phyloP scores from a whole-genome alignment of 2,797 vertebrate species.

The Gadopsis bispinosus region DNA sequence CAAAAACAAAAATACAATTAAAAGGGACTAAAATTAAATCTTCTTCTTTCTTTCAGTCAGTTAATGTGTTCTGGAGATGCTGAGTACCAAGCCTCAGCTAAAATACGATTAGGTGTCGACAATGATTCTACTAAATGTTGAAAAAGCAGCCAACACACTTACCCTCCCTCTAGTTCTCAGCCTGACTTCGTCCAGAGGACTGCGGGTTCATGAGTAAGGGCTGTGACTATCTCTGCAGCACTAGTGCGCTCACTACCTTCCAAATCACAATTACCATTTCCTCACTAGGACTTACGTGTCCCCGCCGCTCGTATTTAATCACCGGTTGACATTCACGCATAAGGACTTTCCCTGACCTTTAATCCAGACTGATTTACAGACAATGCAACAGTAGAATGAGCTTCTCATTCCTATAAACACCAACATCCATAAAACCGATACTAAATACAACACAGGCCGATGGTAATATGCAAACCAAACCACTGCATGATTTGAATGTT shows the following conservation, averaged over 20 bases:
- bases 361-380: not conserved
- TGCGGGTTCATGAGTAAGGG: not conserved
- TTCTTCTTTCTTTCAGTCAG: not conserved
- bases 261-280: not conserved
- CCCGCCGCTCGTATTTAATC: not conserved
- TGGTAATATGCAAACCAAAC: constrained; percentile 2
- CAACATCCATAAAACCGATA: not conserved
- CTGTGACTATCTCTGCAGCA: not conserved
- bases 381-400: not conserved
- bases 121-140: constrained; percentile 3
- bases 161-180: not conserved
- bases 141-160: constrained; percentile 5
- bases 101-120: not conserved
- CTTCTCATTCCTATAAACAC: not conserved
- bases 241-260: not conserved
- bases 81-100: not conserved
- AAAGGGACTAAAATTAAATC: not conserved
- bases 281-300: not conserved
- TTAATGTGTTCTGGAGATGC: not conserved
- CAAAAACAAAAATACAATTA: not conserved
- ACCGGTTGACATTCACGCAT: constrained; percentile 10
- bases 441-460: not conserved
- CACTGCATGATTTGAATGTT: not conserved
- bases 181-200: not conserved
- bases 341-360: not conserved